A percentile compares a stretch with the other conserved stretches of the same genome.
These are phyloP conservation scores for Dromaius novaehollandiae DNA, from an alignment of 2,113 vertebrate species.

Conservation along the genomic window DNA sequence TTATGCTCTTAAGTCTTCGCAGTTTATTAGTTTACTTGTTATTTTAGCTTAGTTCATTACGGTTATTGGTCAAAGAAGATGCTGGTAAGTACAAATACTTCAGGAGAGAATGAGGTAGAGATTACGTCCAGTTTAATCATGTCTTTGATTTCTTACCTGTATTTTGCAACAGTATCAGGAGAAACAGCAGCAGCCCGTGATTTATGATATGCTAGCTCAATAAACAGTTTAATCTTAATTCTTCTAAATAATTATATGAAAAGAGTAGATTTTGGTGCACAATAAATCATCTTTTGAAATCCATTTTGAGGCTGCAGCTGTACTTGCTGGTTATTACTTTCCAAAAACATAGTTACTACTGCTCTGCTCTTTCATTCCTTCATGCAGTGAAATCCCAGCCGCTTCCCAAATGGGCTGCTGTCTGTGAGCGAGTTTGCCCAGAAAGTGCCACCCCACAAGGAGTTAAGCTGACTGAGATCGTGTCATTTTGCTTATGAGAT, in stretches of 20 bases:
- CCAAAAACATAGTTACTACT: not conserved
- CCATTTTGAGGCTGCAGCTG: not conserved
- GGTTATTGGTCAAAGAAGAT: not conserved
- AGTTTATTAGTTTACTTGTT: not conserved
- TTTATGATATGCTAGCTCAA: not conserved
- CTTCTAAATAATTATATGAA: not conserved
- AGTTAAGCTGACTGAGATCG: slow-evolving; percentile 25
- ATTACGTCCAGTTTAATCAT: not conserved
- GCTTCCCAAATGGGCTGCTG: not conserved
- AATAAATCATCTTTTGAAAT: not conserved
- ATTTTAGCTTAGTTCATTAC: not conserved
- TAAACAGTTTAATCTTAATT: not conserved
- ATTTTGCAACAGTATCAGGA: not conserved
- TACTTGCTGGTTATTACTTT: not conserved
- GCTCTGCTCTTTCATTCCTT: not conserved
- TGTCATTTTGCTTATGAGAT: slow-evolving; percentile 8
- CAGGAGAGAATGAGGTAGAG: not conserved
- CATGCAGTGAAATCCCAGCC: not conserved
- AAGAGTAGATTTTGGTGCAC: not conserved
- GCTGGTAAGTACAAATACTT: not conserved
- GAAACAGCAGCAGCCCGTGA: not conserved
- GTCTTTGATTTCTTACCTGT: not conserved
- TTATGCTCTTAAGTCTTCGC: not conserved
- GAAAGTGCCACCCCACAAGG: slow-evolving; percentile 10
- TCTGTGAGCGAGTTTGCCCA: slow-evolving; percentile 11